Percentiles rank a stretch among this genome's conserved stretches.
These are phyloP conservation scores for Sebastes cheni DNA, from an alignment of 2,797 vertebrate species.

Conservation along the genomic window DNA sequence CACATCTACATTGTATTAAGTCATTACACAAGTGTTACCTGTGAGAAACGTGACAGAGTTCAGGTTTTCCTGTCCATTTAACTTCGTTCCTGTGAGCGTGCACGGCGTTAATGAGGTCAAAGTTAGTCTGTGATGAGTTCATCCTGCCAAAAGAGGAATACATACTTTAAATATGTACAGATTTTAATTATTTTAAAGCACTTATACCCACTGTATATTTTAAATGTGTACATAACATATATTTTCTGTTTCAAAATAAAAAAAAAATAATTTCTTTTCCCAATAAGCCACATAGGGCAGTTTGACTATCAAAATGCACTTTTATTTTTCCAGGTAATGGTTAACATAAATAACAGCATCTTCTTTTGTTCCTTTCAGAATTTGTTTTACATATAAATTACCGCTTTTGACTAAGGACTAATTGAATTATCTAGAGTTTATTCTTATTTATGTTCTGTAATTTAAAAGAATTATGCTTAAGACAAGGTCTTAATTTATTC, in stretches of 20 bases:
- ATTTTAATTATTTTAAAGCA: constrained; percentile 71
- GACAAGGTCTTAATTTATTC: constrained; percentile 84
- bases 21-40: constrained; percentile 50
- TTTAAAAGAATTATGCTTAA: constrained; percentile 78
- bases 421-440: constrained; percentile 79
- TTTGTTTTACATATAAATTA: constrained; percentile 61
- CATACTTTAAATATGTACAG: constrained; percentile 75
- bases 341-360: constrained; percentile 54
- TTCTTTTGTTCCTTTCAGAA: constrained; percentile 37
- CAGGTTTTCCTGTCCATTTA: constrained; percentile 26
- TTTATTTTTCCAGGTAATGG: constrained; percentile 79
- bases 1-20: constrained; percentile 33
- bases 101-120: constrained; percentile 53
- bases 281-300: constrained; percentile 61
- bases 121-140: constrained; percentile 72
- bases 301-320: constrained; percentile 78
- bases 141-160: constrained; percentile 80
- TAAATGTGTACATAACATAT: constrained; percentile 74
- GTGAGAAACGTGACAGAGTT: constrained; percentile 45
- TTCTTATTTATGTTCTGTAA: constrained; percentile 83
- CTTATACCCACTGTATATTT: constrained; percentile 77
- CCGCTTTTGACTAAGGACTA: constrained; percentile 75
- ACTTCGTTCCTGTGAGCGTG: constrained; percentile 30
- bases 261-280: constrained; percentile 25
- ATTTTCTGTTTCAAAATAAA: constrained; percentile 73